phyloP scores from a whole-genome alignment of 2,113 vertebrate genomes.

The Malurus elegans region DNA sequence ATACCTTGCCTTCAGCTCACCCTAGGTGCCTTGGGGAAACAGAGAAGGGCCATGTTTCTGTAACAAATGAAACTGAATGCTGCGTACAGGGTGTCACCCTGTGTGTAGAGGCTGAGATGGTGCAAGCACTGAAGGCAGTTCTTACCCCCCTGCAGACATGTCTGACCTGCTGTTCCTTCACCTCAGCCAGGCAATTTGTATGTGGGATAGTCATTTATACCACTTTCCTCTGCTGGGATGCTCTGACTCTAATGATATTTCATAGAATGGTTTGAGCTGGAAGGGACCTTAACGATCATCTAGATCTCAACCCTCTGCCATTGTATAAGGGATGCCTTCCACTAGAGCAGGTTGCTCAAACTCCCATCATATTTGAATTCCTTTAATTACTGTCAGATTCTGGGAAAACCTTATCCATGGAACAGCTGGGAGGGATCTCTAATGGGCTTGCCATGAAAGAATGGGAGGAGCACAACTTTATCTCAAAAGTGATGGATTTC shows the following conservation, averaged over 20 bases:
- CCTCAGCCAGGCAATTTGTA: background rate
- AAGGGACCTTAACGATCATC: background rate
- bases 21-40: background rate
- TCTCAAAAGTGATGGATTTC: background rate
- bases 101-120: background rate
- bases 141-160: background rate
- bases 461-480: background rate
- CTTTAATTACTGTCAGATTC: background rate
- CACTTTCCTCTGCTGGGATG: background rate
- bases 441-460: background rate
- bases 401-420: background rate
- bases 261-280: background rate
- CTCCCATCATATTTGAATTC: background rate
- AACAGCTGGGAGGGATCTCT: background rate
- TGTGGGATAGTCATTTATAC: background rate
- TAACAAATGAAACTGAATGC: background rate
- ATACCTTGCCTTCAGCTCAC: background rate
- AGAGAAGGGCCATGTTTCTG: background rate
- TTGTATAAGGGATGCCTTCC: background rate
- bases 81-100: background rate
- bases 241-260: background rate
- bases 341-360: background rate
- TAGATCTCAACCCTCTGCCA: background rate
- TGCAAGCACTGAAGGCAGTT: background rate
- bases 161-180: background rate